Percentiles rank a stretch among this genome's conserved stretches.
Conservation (phyloP, 1,140 invertebrate genomes). For the Cyclargus thomasi region DNA sequence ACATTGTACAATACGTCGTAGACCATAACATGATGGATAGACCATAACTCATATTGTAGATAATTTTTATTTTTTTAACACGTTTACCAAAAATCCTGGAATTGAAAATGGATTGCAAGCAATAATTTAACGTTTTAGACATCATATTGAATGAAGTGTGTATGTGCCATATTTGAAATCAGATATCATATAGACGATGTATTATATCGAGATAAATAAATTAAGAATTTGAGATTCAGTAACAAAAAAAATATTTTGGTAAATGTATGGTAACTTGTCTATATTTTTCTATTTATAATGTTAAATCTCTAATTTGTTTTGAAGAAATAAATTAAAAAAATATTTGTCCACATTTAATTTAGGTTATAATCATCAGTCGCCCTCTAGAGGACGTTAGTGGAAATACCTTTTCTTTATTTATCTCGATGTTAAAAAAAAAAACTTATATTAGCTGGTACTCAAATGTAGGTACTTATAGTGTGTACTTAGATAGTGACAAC, state of each 20-base stretch:
- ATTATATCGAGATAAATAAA: neutral
- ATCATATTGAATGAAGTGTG: conserved; percentile 1
- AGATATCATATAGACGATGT: neutral
- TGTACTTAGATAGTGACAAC: conserved; percentile 21
- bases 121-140: neutral
- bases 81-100: conserved; percentile 4
- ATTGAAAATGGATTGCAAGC: neutral
- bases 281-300: too few relatives aligned
- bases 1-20: neutral
- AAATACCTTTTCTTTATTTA: neutral
- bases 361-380: neutral
- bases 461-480: conserved; percentile 19
- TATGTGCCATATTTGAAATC: conserved; percentile 10
- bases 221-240: neutral
- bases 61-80: conserved; percentile 14
- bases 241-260: too few relatives aligned
- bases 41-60: conserved; percentile 1
- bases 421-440: neutral
- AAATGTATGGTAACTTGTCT: too few relatives aligned
- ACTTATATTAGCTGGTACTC: neutral
- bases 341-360: neutral
- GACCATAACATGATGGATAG: neutral
- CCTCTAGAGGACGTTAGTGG: neutral
- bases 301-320: too few relatives aligned
- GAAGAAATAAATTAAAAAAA: too few relatives aligned